phyloP scores from a whole-genome alignment of 2,113 vertebrate species.

The Acinonyx jubatus region DNA sequence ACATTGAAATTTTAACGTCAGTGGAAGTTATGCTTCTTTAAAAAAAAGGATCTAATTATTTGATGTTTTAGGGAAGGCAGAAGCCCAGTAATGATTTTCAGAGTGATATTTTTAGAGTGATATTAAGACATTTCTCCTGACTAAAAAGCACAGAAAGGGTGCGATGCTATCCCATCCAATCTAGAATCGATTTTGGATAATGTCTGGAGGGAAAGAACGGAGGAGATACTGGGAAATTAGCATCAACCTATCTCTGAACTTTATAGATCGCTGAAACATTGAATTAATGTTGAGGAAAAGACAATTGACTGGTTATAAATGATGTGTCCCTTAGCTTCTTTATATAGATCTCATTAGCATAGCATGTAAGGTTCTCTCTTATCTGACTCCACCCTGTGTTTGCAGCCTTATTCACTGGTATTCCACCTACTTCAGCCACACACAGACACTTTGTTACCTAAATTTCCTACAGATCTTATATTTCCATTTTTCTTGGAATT shows the following conservation, averaged over 20 bases:
- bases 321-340: neutral
- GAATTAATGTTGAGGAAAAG: neutral
- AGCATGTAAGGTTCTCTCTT: neutral
- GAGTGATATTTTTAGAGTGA: neutral
- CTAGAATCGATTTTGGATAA: neutral
- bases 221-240: neutral
- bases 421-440: neutral
- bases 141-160: neutral
- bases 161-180: neutral
- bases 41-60: neutral
- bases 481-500: neutral
- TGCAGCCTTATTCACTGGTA: too few relatives aligned
- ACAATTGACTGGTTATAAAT: neutral
- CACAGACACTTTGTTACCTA: neutral
- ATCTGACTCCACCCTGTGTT: neutral
- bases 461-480: neutral
- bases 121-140: neutral
- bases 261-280: neutral
- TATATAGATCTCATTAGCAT: neutral
- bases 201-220: neutral
- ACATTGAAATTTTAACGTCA: neutral
- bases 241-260: neutral
- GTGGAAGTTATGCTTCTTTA: neutral
- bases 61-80: neutral
- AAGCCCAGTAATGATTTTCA: neutral